Evolutionary conservation across 2,888 invertebrate genomes (phyloP).

Genomic region (Luperina nickerlii): DNA sequence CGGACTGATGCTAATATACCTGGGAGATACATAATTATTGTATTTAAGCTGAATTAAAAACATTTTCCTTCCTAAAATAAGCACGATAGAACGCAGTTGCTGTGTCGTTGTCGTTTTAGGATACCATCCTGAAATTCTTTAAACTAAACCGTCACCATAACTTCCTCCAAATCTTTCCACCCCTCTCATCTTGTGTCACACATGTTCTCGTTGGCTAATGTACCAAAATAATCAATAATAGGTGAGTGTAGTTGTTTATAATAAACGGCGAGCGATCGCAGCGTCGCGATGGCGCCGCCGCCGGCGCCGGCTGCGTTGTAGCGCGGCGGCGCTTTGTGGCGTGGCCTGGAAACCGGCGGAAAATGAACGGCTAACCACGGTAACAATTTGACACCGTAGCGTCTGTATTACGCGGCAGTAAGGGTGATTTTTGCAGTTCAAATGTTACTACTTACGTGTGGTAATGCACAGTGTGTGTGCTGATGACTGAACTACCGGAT

Average conservation of each 20-base stretch:
- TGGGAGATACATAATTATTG: not conserved
- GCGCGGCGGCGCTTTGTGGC: constrained; percentile 62
- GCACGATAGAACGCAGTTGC: not conserved
- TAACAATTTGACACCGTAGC: not conserved
- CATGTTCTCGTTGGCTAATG: constrained; percentile 53
- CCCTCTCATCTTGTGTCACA: constrained; percentile 47
- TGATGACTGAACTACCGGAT: constrained; percentile 39
- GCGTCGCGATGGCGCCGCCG: constrained; percentile 69
- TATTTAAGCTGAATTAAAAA: not conserved
- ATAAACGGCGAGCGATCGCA: constrained; percentile 68
- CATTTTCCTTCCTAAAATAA: not conserved
- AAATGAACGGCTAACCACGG: not conserved
- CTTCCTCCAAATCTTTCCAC: constrained; percentile 7
- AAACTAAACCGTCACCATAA: not conserved
- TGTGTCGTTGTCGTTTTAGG: not conserved
- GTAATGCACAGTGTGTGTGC: not conserved
- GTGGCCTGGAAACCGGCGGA: constrained; percentile 46
- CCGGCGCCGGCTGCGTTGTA: constrained; percentile 68
- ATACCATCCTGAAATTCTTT: not conserved
- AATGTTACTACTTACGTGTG: not conserved
- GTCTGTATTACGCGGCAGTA: not conserved
- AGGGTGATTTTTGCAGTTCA: constrained; percentile 3
- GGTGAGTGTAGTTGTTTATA: constrained; percentile 74
- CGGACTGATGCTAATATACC: not conserved
- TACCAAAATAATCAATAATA: constrained; percentile 74